Base-by-base conservation (phyloP, 2,888 invertebrate species). In the Scaptomyza polygonia region DNA sequence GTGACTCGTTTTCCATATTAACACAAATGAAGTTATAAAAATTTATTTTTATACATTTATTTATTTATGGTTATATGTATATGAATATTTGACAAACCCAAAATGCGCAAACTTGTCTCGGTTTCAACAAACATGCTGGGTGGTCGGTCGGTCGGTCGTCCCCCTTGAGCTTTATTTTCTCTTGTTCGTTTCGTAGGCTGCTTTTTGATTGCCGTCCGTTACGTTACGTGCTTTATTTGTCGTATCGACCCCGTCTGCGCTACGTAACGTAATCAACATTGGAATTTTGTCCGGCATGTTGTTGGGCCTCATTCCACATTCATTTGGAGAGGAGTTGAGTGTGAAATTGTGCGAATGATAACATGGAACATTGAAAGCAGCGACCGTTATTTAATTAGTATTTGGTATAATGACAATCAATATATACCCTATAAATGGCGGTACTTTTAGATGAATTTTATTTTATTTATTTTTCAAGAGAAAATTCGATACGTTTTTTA, bases 21-120 rank as follows among this genome's bases (percentile, higher is more conserved):
- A 82, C 82, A 77, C 88, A 87, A 87, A 87, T 87, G 87, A 87
- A 87, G 86, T 88, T 87, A 87, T 87, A 88, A 88, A 86, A 87
- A 72, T 85, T 85, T 68, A 86, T 82, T 81, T 88, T 84, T 78
- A 79, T 25, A 25, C 25, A 25, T 25, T 4, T 25, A 25, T 25
- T 25, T 25, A 25, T 21, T 2, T 21, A 21, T 21, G 21, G 3
- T 3, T n/a, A n/a, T n/a, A n/a, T n/a, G n/a, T 25, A 25, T 25
- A 5, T 25, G 25, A 25, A 25, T 25, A 25, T 25, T 25, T 25
- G 25, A 25, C 25, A 25, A 25, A 5, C 25, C 25, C 25, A 25
- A 25, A 82, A 84, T 86, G 74, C 80, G 80, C 85, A 77, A 88
- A 86, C 86, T 79, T 80, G 86, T 88, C 88, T 48, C 71, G 45